phyloP scores from a whole-genome alignment of 2,888 invertebrate genomes.

The Anticlea derivata region DNA sequence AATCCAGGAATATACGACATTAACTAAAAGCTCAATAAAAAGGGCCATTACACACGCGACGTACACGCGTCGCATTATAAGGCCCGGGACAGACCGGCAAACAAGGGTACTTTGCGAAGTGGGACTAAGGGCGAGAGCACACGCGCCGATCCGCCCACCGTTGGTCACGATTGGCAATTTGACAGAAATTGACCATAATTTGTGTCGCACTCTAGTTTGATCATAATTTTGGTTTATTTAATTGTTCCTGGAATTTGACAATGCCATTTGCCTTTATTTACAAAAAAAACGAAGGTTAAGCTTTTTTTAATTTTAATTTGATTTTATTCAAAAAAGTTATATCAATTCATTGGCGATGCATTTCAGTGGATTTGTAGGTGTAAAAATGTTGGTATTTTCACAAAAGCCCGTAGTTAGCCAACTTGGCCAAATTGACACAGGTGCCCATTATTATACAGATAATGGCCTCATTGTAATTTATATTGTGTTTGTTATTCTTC shows the following conservation, averaged over 20 bases:
- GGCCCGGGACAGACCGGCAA: constrained; percentile 45
- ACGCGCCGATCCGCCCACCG: constrained; percentile 54
- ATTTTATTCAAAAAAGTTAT: too few relatives aligned
- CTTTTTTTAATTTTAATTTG: too few relatives aligned
- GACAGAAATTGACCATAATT: constrained; percentile 46
- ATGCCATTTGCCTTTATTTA: too few relatives aligned
- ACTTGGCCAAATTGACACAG: constrained; percentile 51
- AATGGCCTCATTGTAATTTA: constrained; percentile 37
- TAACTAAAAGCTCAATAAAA: constrained; percentile 58
- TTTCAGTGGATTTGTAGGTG: too few relatives aligned
- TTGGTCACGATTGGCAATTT: constrained; percentile 50
- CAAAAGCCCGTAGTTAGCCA: constrained; percentile 35
- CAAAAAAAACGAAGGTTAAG: too few relatives aligned
- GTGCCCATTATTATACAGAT: constrained; percentile 42
- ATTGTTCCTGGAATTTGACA: background rate
- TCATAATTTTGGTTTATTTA: constrained; percentile 5
- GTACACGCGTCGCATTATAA: constrained; percentile 53
- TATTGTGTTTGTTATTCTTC: constrained; percentile 38
- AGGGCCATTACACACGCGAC: constrained; percentile 66
- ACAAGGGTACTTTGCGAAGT: constrained; percentile 46
- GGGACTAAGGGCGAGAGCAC: constrained; percentile 46
- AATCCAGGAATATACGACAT: constrained; percentile 35
- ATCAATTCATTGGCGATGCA: too few relatives aligned
- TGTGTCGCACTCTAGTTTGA: constrained; percentile 5
- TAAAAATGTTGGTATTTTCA: constrained; percentile 6